Percentiles rank a stretch among this genome's conserved stretches.
phyloP scores from a whole-genome alignment of 1,140 invertebrate genomes.

The Tenebrio molitor region DNA sequence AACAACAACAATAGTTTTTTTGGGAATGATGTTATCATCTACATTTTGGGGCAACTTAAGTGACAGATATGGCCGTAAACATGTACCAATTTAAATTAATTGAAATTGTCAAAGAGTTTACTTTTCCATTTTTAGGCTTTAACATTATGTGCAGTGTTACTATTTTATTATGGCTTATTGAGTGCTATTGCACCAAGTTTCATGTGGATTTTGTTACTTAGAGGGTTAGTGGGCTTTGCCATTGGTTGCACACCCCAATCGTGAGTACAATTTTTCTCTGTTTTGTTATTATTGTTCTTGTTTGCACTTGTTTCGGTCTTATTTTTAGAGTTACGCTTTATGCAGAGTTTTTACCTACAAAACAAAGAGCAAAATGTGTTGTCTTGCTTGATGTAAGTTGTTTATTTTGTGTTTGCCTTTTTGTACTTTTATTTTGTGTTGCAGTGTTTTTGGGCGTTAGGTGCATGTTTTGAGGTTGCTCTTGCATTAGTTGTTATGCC shows the following conservation, averaged over 20 bases:
- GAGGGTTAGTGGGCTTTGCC: constrained; percentile 94
- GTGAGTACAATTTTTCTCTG: constrained; percentile 75
- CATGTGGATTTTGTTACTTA: constrained; percentile 89
- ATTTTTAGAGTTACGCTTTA: constrained; percentile 90
- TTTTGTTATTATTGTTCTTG: neutral
- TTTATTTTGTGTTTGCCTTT: constrained; percentile 26
- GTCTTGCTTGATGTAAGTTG: constrained; percentile 91
- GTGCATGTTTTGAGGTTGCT: constrained; percentile 92
- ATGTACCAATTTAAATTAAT: too few relatives aligned
- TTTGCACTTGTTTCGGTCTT: constrained; percentile 48
- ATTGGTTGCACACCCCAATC: constrained; percentile 97
- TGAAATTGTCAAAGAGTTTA: too few relatives aligned
- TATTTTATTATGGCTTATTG: constrained; percentile 93
- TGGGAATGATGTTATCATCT: constrained; percentile 97
- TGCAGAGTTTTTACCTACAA: constrained; percentile 94
- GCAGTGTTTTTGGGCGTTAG: constrained; percentile 96
- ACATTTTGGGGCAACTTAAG: constrained; percentile 96
- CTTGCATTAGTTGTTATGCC: constrained; percentile 94
- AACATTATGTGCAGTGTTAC: constrained; percentile 86
- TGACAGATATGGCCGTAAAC: constrained; percentile 93
- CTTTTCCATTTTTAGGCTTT: constrained; percentile 79
- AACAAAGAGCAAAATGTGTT: constrained; percentile 94
- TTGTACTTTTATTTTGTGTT: constrained; percentile 58
- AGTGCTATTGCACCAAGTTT: constrained; percentile 94
- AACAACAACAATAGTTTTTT: constrained; percentile 86